Base-by-base conservation (phyloP, 2,888 invertebrate species). In the Callosobruchus maculatus region DNA sequence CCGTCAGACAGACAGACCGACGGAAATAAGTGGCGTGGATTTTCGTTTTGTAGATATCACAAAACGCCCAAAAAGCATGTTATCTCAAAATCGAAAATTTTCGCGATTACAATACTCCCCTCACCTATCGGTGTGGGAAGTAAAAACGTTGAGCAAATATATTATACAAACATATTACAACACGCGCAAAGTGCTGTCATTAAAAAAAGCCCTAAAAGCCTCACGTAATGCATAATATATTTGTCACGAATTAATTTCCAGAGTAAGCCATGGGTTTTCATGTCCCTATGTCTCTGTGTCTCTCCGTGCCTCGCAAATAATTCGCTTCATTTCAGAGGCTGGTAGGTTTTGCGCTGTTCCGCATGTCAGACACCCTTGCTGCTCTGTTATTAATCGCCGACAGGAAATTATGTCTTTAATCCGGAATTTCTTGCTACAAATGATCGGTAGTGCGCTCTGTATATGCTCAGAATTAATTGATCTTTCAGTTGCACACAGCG, bases 341-440 rank as follows among this genome's bases (percentile, higher is more conserved):
- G 13, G 49, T 49, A 49, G 49, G 49, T 49, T 49, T 49, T 49
- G 49, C 49, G 49, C 49, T 49, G 18, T 18, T 0, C 49, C 49
- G 49, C 13, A 49, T 49, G 49, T 49, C 49, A 49, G 5, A 7
- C 13, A 18, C 49, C 49, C 9, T 49, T 49, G 49, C 49, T 49
- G 13, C 13, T 76, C 75, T 70, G 76, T 72, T 76, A 76, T 76
- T 75, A 76, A 76, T 76, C 74, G 74, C 75, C 74, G 70, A 71
- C 67, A 71, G 73, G 73, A 74, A 74, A 71, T 74, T 74, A 49
- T 73, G 70, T 72, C 73, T 68, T 20, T 4, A 49, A 49, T 49
- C 49, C 13, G 49, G 13, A 49, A 49, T 49, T 49, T 49, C 49
- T 49, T 49, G 49, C 49, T 49, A 49, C 49, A 49, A 49, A 49